A percentile compares a stretch with the other conserved stretches of the same genome.
Conservation (phyloP, 2,888 invertebrate genomes). For the Graphium colonna region DNA sequence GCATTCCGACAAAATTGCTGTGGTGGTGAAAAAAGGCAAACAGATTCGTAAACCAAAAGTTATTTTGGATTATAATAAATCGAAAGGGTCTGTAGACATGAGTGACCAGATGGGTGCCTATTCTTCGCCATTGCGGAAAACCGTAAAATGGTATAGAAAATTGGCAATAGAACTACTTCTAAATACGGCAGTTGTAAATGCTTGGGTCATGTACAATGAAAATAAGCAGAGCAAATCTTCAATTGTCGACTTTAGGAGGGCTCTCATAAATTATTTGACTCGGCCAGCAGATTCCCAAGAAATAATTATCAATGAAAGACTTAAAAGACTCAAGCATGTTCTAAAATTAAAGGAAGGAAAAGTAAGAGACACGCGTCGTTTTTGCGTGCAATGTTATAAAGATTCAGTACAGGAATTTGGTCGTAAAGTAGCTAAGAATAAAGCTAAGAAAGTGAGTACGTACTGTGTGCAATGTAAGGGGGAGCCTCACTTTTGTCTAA, state of each 20-base stretch:
- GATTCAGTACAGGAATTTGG: constrained; percentile 33
- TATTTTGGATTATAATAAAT: constrained; percentile 40
- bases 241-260: constrained; percentile 28
- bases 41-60: constrained; percentile 32
- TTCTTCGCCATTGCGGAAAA: constrained; percentile 39
- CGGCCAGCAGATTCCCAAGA: constrained; percentile 32
- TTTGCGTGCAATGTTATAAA: constrained; percentile 37
- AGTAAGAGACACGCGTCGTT: constrained; percentile 35
- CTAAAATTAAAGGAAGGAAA: constrained; percentile 34
- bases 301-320: constrained; percentile 33
- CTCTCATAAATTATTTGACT: constrained; percentile 29
- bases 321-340: constrained; percentile 34
- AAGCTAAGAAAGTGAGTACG: constrained; percentile 36
- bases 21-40: constrained; percentile 30
- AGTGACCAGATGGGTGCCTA: constrained; percentile 42
- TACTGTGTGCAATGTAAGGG: constrained; percentile 34
- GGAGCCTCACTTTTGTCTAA: constrained; percentile 33
- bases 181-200: constrained; percentile 35
- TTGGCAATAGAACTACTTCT: constrained; percentile 40
- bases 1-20: constrained; percentile 33
- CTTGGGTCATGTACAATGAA: constrained; percentile 24
- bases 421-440: constrained; percentile 36
- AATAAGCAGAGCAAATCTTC: constrained; percentile 25
- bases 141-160: constrained; percentile 46
- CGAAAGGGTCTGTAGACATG: constrained; percentile 41